These are phyloP conservation scores for Hydrotaea diabolus DNA, from an alignment of 2,888 invertebrate genomes.

Conservation along the genomic window DNA sequence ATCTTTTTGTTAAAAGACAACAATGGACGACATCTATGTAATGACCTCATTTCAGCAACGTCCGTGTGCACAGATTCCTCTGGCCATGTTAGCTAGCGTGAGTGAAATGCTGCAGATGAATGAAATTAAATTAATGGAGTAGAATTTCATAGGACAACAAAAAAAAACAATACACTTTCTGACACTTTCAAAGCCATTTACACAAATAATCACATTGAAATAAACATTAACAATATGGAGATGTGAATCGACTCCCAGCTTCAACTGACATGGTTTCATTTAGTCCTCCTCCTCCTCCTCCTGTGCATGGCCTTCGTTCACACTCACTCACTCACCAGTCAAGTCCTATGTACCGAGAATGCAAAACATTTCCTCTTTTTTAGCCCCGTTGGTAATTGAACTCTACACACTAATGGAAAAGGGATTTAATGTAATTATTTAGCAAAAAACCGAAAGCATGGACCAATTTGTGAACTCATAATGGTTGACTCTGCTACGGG, in stretches of 20 bases:
- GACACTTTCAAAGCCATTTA: constrained; percentile 42
- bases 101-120: constrained; percentile 38
- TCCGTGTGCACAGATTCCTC: constrained; percentile 9
- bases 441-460: constrained; percentile 39
- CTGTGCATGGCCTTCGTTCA: no score
- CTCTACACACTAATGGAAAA: constrained; percentile 73
- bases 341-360: constrained; percentile 7
- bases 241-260: constrained; percentile 10
- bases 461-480: constrained; percentile 46
- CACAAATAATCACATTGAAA: constrained; percentile 48
- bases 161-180: constrained; percentile 26
- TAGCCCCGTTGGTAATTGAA: constrained; percentile 69
- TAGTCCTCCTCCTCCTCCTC: neutral
- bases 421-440: constrained; percentile 72
- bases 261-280: constrained; percentile 12
- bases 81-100: neutral
- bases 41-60: constrained; percentile 21
- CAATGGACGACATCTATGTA: constrained; percentile 6
- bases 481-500: constrained; percentile 27
- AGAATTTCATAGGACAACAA: constrained; percentile 29
- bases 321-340: neutral
- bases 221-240: constrained; percentile 39
- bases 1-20: neutral
- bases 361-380: constrained; percentile 31
- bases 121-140: constrained; percentile 60